These are phyloP conservation scores for Drosophila kikkawai DNA, from an alignment of 1,140 invertebrate species.

Conservation along the genomic window DNA sequence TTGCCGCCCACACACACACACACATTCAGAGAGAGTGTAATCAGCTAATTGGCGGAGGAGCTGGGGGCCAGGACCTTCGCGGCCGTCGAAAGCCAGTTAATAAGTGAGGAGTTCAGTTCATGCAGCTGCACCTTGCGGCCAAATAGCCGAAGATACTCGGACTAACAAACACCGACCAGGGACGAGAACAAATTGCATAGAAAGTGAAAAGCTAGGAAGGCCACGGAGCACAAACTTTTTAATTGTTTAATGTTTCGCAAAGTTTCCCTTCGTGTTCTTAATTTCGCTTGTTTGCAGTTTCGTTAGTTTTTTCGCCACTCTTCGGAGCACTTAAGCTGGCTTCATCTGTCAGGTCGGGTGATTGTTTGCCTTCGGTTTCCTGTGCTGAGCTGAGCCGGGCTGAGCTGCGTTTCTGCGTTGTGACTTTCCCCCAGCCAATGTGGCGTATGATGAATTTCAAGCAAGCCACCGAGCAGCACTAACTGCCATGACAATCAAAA, in stretches of 20 bases:
- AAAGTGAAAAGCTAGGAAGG: slow-evolving; percentile 47
- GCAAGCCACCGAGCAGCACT: slow-evolving; percentile 25
- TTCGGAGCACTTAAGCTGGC: slow-evolving; percentile 41
- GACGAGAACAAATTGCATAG: slow-evolving; percentile 23
- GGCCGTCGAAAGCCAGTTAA: slow-evolving; percentile 35
- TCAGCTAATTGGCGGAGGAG: slow-evolving; percentile 54
- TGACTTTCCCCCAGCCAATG: slow-evolving; percentile 28
- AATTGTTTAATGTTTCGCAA: slow-evolving; percentile 75
- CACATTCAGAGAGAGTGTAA: slow-evolving; percentile 23
- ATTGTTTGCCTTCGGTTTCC: slow-evolving; percentile 39
- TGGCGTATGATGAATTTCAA: slow-evolving; percentile 67
- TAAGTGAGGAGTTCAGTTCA: slow-evolving; percentile 35
- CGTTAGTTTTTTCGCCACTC: slow-evolving; percentile 32
- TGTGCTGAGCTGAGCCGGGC: slow-evolving; percentile 4
- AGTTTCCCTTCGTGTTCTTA: slow-evolving; percentile 62
- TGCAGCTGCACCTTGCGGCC: slow-evolving; percentile 32
- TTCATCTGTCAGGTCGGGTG: slow-evolving; percentile 29
- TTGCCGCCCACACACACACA: slow-evolving; percentile 19
- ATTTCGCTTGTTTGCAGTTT: slow-evolving; percentile 56
- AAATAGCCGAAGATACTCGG: slow-evolving; percentile 35
- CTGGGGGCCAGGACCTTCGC: slow-evolving; percentile 7
- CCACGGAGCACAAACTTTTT: slow-evolving; percentile 65
- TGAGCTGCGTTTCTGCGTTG: slow-evolving; percentile 23
- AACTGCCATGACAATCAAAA: slow-evolving; percentile 34
- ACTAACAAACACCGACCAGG: slow-evolving; percentile 1